Evolutionary conservation across 2,888 invertebrate genomes (phyloP).

Genomic region (Oscheius sp.): DNA sequence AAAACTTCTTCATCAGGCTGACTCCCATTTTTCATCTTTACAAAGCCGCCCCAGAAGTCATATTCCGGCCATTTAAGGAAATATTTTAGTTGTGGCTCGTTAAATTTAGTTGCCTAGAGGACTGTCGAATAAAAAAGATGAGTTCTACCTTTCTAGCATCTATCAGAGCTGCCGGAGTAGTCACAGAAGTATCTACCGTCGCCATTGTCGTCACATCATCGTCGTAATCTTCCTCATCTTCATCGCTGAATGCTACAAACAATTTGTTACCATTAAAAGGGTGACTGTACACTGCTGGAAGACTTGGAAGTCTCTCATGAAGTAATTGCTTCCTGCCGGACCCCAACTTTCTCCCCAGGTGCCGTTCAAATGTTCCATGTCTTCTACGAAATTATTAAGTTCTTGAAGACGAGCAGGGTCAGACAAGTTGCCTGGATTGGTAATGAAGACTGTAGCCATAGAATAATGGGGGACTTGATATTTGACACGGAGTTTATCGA

Average conservation of each 20-base stretch:
- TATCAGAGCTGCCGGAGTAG: constrained; percentile 21
- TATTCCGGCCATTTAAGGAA: constrained; percentile 68
- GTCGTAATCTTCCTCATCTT: constrained; percentile 45
- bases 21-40: constrained; percentile 56
- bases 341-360: constrained; percentile 64
- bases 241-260: constrained; percentile 24
- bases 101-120: constrained; percentile 23
- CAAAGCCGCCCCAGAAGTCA: constrained; percentile 67
- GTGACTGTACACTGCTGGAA: constrained; percentile 58
- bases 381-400: constrained; percentile 63
- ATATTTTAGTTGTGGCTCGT: constrained; percentile 59
- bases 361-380: constrained; percentile 63
- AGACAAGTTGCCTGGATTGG: constrained; percentile 58
- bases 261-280: neutral
- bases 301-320: constrained; percentile 63
- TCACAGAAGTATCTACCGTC: neutral
- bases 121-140: neutral
- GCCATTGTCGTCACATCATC: constrained; percentile 41
- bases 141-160: constrained; percentile 8
- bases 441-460: constrained; percentile 58
- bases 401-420: constrained; percentile 49
- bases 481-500: constrained; percentile 58
- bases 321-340: constrained; percentile 62
- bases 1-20: constrained; percentile 51
- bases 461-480: constrained; percentile 61